Conservation (phyloP, 2,113 vertebrate species). For the Bothrops jararaca region DNA sequence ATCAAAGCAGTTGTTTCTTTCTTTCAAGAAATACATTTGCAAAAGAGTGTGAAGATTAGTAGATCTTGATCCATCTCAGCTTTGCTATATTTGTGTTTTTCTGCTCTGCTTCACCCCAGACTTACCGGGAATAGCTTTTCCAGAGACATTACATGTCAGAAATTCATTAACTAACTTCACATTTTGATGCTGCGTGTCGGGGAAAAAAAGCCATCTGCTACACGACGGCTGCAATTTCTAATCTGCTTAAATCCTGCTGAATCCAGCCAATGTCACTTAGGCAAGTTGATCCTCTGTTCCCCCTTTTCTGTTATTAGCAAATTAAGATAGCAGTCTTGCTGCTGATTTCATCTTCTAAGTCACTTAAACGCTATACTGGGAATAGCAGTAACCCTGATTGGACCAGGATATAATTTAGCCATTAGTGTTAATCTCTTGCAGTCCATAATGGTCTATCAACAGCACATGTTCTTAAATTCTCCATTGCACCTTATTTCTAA, state of each 20-base stretch:
- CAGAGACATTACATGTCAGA: slow-evolving; percentile 32
- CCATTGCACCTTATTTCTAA: slow-evolving; percentile 38
- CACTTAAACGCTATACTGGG: slow-evolving; percentile 56
- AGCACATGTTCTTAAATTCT: slow-evolving; percentile 53
- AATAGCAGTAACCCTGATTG: slow-evolving; percentile 60
- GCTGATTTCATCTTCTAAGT: slow-evolving; percentile 59
- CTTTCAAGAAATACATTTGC: neutral
- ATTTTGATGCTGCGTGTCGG: slow-evolving; percentile 46
- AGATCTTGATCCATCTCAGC: neutral
- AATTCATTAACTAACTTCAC: slow-evolving; percentile 62
- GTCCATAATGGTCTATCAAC: slow-evolving; percentile 46
- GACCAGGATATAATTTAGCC: slow-evolving; percentile 57
- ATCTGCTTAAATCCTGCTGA: slow-evolving; percentile 53
- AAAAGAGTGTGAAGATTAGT: neutral
- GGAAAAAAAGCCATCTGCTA: slow-evolving; percentile 61
- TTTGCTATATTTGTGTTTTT: neutral
- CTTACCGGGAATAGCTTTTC: neutral
- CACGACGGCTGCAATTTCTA: slow-evolving; percentile 58
- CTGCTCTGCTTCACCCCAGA: neutral
- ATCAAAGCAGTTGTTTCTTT: neutral
- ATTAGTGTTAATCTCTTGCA: slow-evolving; percentile 55
- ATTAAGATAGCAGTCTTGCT: slow-evolving; percentile 64
- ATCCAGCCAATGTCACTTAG: slow-evolving; percentile 55
- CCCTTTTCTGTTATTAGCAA: slow-evolving; percentile 67
- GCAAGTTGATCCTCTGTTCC: slow-evolving; percentile 39